A percentile compares a stretch with the other conserved stretches of the same genome.
These are phyloP conservation scores for cat (Felis catus) DNA, from an alignment of 2,113 vertebrate genomes.

Conservation along the genomic window DNA sequence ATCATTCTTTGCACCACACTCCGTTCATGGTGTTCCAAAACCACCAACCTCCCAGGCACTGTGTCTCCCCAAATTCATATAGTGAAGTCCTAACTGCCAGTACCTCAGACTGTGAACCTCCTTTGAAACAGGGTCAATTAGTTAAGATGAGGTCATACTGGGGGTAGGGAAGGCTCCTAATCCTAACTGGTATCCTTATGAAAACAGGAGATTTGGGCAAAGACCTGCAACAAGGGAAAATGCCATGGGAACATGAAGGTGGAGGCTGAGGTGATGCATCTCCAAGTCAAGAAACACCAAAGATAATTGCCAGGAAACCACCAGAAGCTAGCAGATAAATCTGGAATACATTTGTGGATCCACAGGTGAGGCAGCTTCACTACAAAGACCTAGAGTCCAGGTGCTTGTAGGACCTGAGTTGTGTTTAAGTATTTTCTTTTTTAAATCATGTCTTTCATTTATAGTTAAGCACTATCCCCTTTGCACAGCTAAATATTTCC, in stretches of 20 bases:
- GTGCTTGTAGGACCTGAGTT: slow-evolving; percentile 74
- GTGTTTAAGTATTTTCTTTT: slow-evolving; percentile 77
- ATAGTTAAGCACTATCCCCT: slow-evolving; percentile 83
- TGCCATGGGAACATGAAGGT: neutral
- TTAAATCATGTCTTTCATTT: slow-evolving; percentile 79
- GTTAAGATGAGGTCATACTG: neutral
- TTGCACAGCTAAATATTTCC: slow-evolving; percentile 83
- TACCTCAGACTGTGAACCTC: neutral
- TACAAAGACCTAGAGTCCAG: slow-evolving; percentile 23
- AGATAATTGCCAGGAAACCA: neutral
- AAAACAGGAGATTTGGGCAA: neutral
- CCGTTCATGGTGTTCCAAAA: neutral
- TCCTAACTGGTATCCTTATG: neutral
- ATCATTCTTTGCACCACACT: neutral
- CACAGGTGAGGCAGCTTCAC: slow-evolving; percentile 34
- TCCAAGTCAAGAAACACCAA: neutral
- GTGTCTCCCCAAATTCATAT: too few species aligned
- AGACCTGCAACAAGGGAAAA: neutral
- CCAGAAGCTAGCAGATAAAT: neutral
- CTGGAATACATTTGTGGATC: neutral
- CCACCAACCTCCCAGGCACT: neutral
- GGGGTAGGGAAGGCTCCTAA: neutral
- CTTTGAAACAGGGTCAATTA: neutral
- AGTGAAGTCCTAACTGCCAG: neutral
- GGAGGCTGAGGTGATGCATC: neutral